Conservation (phyloP, 2,888 invertebrate species). For the Spisula solida region DNA sequence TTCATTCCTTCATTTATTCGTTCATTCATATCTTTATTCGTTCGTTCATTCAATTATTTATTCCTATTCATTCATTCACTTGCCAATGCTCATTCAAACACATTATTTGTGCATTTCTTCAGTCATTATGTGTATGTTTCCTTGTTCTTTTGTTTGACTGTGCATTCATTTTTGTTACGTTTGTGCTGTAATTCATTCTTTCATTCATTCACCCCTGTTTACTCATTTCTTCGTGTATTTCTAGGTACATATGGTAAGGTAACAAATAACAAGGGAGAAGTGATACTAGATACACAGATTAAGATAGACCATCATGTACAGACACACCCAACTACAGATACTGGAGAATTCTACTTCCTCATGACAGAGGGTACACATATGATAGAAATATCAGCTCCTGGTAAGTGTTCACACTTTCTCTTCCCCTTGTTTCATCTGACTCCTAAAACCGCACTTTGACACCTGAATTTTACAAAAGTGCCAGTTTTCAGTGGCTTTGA, state of each 20-base stretch:
- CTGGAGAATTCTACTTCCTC: slow-evolving; percentile 78
- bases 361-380: slow-evolving; percentile 80
- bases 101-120: no score
- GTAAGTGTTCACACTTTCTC: slow-evolving; percentile 62
- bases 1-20: not conserved
- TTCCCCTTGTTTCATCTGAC: no score
- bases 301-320: slow-evolving; percentile 77
- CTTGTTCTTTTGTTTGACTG: not conserved
- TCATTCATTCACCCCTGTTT: not conserved
- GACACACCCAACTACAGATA: slow-evolving; percentile 55
- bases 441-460: no score
- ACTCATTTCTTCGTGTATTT: slow-evolving; percentile 9
- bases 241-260: slow-evolving; percentile 79
- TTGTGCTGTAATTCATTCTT: not conserved
- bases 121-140: no score
- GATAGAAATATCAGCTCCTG: slow-evolving; percentile 79
- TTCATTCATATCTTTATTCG: not conserved
- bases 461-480: no score
- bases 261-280: slow-evolving; percentile 66
- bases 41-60: not conserved
- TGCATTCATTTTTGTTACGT: not conserved
- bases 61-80: no score
- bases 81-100: no score
- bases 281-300: slow-evolving; percentile 70
- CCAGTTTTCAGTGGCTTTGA: no score